These are phyloP conservation scores for Pogonomyrmex barbatus DNA, from an alignment of 1,140 invertebrate species.

Conservation along the genomic window DNA sequence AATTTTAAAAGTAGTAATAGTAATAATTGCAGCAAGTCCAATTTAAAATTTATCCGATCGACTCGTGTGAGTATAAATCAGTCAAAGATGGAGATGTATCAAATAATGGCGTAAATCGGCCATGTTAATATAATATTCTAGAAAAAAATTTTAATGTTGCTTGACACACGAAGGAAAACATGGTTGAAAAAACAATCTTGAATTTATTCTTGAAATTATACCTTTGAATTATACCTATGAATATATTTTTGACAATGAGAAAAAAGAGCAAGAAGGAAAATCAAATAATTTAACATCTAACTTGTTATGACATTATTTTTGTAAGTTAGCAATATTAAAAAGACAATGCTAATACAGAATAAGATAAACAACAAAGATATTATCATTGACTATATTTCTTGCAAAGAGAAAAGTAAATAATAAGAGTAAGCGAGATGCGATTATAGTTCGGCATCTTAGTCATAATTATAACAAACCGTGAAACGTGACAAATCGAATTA, in stretches of 20 bases:
- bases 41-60: slow-evolving; percentile 15
- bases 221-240: too few relatives aligned
- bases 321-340: neutral
- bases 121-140: neutral
- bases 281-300: neutral
- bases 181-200: neutral
- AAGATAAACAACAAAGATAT: neutral
- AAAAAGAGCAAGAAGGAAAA: neutral
- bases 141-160: neutral
- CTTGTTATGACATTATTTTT: neutral
- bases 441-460: neutral
- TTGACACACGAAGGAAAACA: neutral
- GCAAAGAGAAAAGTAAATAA: neutral
- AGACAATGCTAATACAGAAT: neutral
- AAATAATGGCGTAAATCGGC: slow-evolving; percentile 6
- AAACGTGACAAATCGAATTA: slow-evolving; percentile 49
- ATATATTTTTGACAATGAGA: neutral
- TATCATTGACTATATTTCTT: neutral
- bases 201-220: too few relatives aligned
- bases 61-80: neutral
- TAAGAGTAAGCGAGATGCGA: slow-evolving; percentile 5
- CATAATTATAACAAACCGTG: slow-evolving; percentile 49
- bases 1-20: slow-evolving; percentile 29
- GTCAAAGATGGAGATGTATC: neutral
- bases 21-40: neutral